These are phyloP conservation scores for Xiphophorus hellerii DNA, from an alignment of 2,113 vertebrate species.

Conservation along the genomic window DNA sequence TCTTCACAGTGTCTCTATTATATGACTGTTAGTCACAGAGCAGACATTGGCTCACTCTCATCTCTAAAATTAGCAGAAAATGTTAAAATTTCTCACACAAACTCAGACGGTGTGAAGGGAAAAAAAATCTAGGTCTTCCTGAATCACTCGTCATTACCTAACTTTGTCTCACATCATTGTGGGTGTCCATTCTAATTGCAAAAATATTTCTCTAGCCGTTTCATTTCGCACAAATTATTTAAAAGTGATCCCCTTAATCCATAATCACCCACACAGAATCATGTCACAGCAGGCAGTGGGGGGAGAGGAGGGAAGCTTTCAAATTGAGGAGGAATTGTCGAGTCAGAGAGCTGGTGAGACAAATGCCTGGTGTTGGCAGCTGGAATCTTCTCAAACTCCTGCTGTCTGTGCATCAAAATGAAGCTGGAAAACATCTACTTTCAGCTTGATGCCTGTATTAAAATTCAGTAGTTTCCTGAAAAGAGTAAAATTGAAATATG, in stretches of 20 bases:
- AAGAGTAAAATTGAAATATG: background rate
- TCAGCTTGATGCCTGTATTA: background rate
- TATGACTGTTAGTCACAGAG: background rate
- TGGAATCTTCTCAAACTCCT: conserved; percentile 3
- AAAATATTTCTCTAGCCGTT: background rate
- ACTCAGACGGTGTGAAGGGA: background rate
- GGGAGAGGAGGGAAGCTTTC: background rate
- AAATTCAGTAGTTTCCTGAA: background rate
- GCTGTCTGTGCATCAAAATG: too few species aligned
- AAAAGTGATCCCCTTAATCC: conserved; percentile 6
- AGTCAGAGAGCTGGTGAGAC: background rate
- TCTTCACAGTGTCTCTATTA: background rate
- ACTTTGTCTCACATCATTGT: background rate
- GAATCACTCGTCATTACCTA: background rate
- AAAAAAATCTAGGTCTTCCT: background rate
- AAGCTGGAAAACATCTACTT: background rate
- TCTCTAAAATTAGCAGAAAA: background rate
- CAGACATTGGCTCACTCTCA: background rate
- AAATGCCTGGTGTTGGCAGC: background rate
- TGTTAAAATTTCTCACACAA: background rate
- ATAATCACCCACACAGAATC: background rate
- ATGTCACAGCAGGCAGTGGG: background rate
- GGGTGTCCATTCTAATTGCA: background rate
- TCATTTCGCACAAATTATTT: background rate
- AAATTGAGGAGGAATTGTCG: background rate